Evolutionary conservation across 2,888 invertebrate genomes (phyloP).

Genomic region (Hybos culiciformis): DNA sequence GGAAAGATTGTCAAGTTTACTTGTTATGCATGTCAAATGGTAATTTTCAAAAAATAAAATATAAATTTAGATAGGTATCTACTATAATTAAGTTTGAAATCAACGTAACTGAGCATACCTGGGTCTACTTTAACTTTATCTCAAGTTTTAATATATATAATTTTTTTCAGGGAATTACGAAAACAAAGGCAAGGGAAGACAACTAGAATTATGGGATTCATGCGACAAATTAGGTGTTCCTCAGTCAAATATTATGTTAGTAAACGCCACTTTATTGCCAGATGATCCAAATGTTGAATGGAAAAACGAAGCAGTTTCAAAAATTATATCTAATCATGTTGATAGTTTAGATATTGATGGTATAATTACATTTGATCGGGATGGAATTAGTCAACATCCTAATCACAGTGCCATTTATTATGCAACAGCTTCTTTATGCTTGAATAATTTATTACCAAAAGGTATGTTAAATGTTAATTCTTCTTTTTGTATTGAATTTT

Average conservation of each 20-base stretch:
- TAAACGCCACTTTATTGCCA: constrained; percentile 55
- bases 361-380: constrained; percentile 84
- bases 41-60: constrained; percentile 25
- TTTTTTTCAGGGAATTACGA: constrained; percentile 47
- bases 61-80: constrained; percentile 2
- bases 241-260: constrained; percentile 56
- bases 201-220: constrained; percentile 68
- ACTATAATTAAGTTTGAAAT: not conserved
- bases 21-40: constrained; percentile 78
- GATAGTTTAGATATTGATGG: constrained; percentile 66
- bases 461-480: constrained; percentile 47
- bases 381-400: constrained; percentile 82
- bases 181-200: constrained; percentile 48
- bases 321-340: constrained; percentile 49
- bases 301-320: constrained; percentile 52
- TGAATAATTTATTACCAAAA: constrained; percentile 58
- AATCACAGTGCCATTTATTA: constrained; percentile 84
- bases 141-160: not conserved
- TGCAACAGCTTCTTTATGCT: constrained; percentile 63
- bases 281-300: constrained; percentile 68
- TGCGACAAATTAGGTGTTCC: constrained; percentile 68
- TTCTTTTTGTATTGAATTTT: not conserved
- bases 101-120: no score
- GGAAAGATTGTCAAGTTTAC: constrained; percentile 54
- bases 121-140: no score